Percentiles rank a stretch among this genome's conserved stretches.
Conservation (phyloP, 2,113 vertebrate genomes). For the Garra rufa region DNA sequence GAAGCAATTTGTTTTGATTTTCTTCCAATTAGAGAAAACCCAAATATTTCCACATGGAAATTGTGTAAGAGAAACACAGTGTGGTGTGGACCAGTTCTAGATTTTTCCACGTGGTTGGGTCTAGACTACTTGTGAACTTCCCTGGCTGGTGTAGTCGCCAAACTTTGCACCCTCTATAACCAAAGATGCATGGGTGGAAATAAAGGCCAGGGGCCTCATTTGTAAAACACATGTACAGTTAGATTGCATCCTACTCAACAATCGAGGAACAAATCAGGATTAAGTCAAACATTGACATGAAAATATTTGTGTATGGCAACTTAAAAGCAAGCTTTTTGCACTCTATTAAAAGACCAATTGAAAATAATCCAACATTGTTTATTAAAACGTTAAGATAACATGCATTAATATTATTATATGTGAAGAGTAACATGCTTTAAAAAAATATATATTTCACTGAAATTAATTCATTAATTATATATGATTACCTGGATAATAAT, state of each 20-base stretch:
- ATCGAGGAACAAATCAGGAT: no score
- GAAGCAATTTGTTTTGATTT: constrained; percentile 68
- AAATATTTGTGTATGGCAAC: not conserved
- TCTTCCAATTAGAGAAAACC: constrained; percentile 66
- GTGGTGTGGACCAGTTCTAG: constrained; percentile 9
- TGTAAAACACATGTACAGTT: not conserved
- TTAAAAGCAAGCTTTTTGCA: no score
- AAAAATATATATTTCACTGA: not conserved
- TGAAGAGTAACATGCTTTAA: not conserved
- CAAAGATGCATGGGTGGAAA: not conserved
- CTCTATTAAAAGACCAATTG: no score
- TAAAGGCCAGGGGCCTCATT: not conserved
- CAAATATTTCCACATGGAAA: constrained; percentile 58
- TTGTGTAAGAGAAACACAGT: constrained; percentile 59
- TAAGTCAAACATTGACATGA: not conserved
- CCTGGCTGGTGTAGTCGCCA: not conserved
- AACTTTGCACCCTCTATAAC: constrained; percentile 29
- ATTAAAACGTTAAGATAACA: no score
- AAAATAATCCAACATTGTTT: no score
- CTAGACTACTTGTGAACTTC: not conserved
- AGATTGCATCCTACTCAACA: not conserved
- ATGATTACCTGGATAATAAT: no score
- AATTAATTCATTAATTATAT: no score
- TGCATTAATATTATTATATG: not conserved
- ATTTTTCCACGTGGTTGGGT: constrained; percentile 35